Conservation (phyloP, 2,113 vertebrate species). For the Lampris megalopsis region DNA sequence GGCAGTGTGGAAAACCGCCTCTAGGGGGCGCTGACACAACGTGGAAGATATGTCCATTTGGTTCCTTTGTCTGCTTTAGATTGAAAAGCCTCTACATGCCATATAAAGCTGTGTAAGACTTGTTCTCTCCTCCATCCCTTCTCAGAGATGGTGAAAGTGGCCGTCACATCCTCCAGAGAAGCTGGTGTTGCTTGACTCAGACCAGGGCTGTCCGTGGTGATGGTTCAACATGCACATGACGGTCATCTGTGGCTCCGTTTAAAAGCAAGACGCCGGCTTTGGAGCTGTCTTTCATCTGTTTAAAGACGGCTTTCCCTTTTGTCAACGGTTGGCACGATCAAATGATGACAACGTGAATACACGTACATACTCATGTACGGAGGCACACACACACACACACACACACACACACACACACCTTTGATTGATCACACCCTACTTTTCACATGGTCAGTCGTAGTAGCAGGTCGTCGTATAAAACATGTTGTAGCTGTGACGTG, state of each 20-base stretch:
- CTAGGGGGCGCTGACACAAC: conserved; percentile 79
- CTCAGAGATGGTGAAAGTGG: conserved; percentile 29
- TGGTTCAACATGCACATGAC: conserved; percentile 56
- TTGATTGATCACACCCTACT: conserved; percentile 13
- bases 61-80: conserved; percentile 80
- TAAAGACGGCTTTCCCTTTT: conserved; percentile 4
- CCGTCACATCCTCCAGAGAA: conserved; percentile 55
- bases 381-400: background rate
- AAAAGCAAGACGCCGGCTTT: conserved; percentile 41
- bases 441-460: background rate
- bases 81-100: conserved; percentile 61
- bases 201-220: conserved; percentile 37
- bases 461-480: background rate
- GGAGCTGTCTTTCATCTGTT: conserved; percentile 1
- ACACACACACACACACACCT: background rate
- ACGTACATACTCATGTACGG: background rate
- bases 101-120: conserved; percentile 71
- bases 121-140: conserved; percentile 44
- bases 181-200: conserved; percentile 61
- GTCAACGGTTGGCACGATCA: background rate
- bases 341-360: background rate
- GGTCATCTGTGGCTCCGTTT: conserved; percentile 47
- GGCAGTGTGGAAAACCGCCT: conserved; percentile 22
- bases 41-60: conserved; percentile 40
- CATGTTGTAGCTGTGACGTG: too few species aligned